Evolutionary conservation across 2,888 invertebrate species (phyloP).

Genomic region (Psococerastis gibbosa): DNA sequence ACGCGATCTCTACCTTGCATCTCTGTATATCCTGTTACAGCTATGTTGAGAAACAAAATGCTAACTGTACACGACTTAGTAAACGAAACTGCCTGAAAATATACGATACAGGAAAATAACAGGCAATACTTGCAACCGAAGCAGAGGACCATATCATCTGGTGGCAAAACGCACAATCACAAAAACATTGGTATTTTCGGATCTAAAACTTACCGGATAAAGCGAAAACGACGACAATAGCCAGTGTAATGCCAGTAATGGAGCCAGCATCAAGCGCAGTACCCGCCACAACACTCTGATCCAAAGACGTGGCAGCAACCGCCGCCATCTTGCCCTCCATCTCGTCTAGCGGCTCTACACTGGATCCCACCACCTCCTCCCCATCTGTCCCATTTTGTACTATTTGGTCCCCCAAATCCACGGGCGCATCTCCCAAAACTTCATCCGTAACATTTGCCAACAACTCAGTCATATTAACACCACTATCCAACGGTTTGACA

Average conservation of each 20-base stretch:
- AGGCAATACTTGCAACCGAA: too few relatives aligned
- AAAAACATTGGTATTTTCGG: too few relatives aligned
- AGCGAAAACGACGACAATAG: constrained; percentile 41
- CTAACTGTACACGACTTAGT: too few relatives aligned
- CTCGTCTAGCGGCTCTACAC: constrained; percentile 1
- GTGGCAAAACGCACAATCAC: too few relatives aligned
- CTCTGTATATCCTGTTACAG: too few relatives aligned
- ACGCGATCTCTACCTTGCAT: too few relatives aligned
- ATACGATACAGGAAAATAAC: too few relatives aligned
- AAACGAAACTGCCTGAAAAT: too few relatives aligned
- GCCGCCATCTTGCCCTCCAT: background rate
- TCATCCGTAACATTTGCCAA: background rate
- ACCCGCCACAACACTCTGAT: background rate
- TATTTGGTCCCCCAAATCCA: background rate
- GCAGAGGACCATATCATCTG: too few relatives aligned
- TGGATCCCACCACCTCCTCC: background rate
- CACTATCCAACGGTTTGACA: background rate
- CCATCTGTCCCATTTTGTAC: background rate
- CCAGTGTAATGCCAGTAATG: constrained; percentile 50
- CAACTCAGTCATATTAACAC: background rate
- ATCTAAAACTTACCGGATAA: constrained; percentile 25
- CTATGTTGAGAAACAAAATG: too few relatives aligned
- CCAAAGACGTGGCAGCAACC: background rate
- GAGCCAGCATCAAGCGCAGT: constrained; percentile 33
- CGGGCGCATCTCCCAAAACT: background rate